Evolutionary conservation across 2,797 vertebrate genomes (phyloP).

Genomic region (Bovichtus diacanthus): DNA sequence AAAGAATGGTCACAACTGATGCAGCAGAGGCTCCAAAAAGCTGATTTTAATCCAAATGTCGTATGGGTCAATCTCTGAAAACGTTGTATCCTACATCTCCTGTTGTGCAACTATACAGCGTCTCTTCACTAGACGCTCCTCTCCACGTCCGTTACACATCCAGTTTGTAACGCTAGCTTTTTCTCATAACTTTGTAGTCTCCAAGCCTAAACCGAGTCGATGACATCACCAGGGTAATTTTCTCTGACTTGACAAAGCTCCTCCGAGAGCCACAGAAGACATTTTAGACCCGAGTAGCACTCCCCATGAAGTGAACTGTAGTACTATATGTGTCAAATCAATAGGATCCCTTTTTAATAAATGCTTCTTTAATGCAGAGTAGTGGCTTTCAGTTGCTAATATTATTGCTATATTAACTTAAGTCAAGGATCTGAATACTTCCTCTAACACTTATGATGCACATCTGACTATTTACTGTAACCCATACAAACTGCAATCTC

Average conservation of each 20-base stretch:
- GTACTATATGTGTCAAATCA: neutral
- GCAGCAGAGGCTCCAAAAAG: neutral
- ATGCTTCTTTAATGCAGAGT: neutral
- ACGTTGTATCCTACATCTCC: neutral
- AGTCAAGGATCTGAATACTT: neutral
- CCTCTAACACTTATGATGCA: neutral
- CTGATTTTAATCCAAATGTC: neutral
- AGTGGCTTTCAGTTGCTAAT: neutral
- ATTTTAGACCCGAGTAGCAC: neutral
- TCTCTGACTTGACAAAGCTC: neutral
- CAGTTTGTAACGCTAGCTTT: neutral
- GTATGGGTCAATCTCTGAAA: neutral
- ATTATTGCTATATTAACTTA: neutral
- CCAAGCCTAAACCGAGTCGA: neutral
- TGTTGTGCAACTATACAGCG: too few relatives aligned
- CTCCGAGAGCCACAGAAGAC: neutral
- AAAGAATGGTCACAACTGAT: neutral
- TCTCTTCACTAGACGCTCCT: neutral
- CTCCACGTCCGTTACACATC: neutral
- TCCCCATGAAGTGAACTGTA: neutral
- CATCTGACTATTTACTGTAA: conserved; percentile 1
- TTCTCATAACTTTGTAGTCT: neutral
- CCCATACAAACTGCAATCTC: neutral
- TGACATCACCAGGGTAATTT: neutral
- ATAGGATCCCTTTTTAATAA: neutral